Base-by-base conservation (phyloP, 2,888 invertebrate genomes). In the Oconnorella tubifera region DNA sequence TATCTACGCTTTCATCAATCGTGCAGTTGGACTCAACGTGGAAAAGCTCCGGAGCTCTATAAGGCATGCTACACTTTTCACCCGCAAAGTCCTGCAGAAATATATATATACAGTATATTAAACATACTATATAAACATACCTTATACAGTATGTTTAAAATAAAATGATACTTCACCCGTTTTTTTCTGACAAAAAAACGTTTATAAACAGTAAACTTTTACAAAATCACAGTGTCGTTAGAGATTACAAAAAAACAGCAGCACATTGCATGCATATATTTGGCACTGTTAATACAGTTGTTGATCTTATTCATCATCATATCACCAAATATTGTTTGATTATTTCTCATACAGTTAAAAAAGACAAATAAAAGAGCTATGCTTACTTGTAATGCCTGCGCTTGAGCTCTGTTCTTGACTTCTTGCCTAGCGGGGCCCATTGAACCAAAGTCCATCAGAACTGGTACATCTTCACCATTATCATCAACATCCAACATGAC, bases 31-130 rank as follows among this genome's bases (percentile, higher is more conserved):
- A 88, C 81, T 91, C 89, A 10, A 92, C 90, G 32, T 88, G 88
- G 77, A 93, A 94, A 59, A 94, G 83, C 80, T 93, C 93, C 0
- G 93, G 93, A 0, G 92, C 90, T 73, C 91, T 84, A 77, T 91
- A 94, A 2, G 91, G 88, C 89, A 93, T 92, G 29, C 91, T 90
- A 80, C 90, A 91, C 67, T 89, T 85, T 82, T 92, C 91, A 58
- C 89, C 90, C 1, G 92, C 92, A 59, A 87, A 82, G 77, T 93
- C 93, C 82, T 91, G 87, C 25, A 59, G 27, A 32, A 14, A 33
- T 31, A 33, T 19, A 32, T 3, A 58, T 51, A 27, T 6, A 25
- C 28, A 56, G 32, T 32, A 19, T 14, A 62, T 10, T 40, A 19
- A 40, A 14, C 40, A 14, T 14, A 40, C 19, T 40, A 40, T 10